Evolutionary conservation across 2,113 vertebrate genomes (phyloP).

Genomic region (Actenoides lindsayi): DNA sequence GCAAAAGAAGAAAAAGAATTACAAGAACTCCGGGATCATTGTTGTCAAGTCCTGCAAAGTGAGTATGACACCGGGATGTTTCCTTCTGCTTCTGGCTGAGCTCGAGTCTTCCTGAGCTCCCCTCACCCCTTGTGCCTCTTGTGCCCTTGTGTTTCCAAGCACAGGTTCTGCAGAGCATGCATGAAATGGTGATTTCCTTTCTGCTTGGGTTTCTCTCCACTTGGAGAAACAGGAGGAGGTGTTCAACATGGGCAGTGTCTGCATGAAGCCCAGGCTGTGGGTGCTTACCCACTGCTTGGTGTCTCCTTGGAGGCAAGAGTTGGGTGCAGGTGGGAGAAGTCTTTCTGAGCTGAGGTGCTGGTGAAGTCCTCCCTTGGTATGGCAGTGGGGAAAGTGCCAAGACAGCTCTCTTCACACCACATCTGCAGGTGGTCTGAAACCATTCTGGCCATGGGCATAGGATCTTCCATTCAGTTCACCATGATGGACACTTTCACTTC

Average conservation of each 20-base stretch:
- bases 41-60: slow-evolving; percentile 94
- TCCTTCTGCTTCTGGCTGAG: not conserved
- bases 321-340: not conserved
- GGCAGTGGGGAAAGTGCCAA: not conserved
- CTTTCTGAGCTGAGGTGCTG: not conserved
- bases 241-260: not conserved
- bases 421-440: not conserved
- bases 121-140: not conserved
- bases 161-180: not conserved
- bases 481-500: not conserved
- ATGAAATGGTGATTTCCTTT: not conserved
- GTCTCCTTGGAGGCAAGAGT: not conserved
- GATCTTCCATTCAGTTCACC: not conserved
- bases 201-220: not conserved
- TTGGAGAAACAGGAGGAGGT: not conserved
- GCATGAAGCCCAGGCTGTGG: not conserved
- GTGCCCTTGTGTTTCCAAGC: not conserved
- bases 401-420: not conserved
- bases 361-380: not conserved
- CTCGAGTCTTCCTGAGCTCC: rapidly evolving
- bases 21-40: slow-evolving; percentile 95
- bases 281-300: not conserved
- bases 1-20: slow-evolving; percentile 97
- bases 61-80: not conserved
- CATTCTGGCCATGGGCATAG: not conserved